These are phyloP conservation scores for Galago senegalensis DNA, from an alignment of 2,797 vertebrate species.

Conservation along the genomic window DNA sequence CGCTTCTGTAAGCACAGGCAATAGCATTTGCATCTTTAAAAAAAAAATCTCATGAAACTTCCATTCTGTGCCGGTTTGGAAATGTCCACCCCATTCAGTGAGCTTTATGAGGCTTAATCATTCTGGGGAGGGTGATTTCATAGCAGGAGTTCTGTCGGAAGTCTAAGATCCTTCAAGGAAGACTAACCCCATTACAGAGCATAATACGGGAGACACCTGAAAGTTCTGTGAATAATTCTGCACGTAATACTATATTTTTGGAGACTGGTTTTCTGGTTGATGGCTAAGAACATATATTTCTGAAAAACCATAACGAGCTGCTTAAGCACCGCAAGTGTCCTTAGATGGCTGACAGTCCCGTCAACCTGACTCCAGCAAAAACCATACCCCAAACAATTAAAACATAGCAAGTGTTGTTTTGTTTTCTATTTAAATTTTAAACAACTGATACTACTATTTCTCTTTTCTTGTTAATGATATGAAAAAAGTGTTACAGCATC, in stretches of 20 bases:
- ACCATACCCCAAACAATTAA: background rate
- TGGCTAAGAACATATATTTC: conserved; percentile 46
- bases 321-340: background rate
- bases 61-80: conserved; percentile 19
- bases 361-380: conserved; percentile 20
- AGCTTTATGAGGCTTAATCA: conserved; percentile 68
- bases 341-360: conserved; percentile 36
- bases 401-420: background rate
- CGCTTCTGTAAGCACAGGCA: background rate
- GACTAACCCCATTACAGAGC: conserved; percentile 70
- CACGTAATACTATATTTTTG: conserved; percentile 50
- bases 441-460: background rate
- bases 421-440: conserved; percentile 29
- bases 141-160: conserved; percentile 42
- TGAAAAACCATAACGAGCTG: conserved; percentile 42
- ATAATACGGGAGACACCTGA: conserved; percentile 39
- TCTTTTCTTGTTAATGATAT: conserved; percentile 6
- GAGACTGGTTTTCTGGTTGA: conserved; percentile 69
- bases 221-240: conserved; percentile 74
- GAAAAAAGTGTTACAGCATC: background rate
- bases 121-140: conserved; percentile 57
- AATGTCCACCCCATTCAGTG: conserved; percentile 46
- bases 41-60: conserved; percentile 63
- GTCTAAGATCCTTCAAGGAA: conserved; percentile 75
- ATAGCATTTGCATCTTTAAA: background rate